Evolutionary conservation across 2,113 vertebrate genomes (phyloP), one percentile per base, ranked within the genome.

Genomic region (Xenus cinereus): DNA sequence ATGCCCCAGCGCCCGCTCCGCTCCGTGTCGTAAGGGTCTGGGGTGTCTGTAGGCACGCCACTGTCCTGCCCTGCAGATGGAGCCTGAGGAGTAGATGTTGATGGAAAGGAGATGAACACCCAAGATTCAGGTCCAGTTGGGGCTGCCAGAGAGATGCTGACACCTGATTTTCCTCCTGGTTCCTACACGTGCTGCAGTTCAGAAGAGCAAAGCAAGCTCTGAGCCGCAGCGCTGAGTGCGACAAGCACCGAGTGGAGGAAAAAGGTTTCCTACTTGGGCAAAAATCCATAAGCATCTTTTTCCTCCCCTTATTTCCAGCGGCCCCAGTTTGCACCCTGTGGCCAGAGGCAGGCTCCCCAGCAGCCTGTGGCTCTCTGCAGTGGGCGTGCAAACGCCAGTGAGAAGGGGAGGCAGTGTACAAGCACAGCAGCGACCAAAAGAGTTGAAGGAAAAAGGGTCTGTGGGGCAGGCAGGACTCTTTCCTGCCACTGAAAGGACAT

Each of bases 41-140:
- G 0, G 39, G 15, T 57, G 17, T 22, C 80, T 5, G 3, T 37
- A 59, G 80, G 27, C 67, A 43, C 4, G 3, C 30, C 0, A 0
- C 27, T 66, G 48, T 76, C 54, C 64, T 59, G 12, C 28, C 4
- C 63, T 35, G 69, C 71, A 79, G 39, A 3, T 76, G 28, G 43
- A 50, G 69, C 22, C 23, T 22, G 41, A 35, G 53, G 39, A 84
- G 54, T 35, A 69, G 23, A 24, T 60, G 54, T 48, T 7, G 9
- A 37, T 15, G 10, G 43, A 71, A 64, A 46, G 33, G 15, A 14
- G 6, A 18, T 84, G 33, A 84, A 59, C 14, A 33, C 71, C 64
- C 37, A 82, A 87, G 20, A 84, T 23, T 12, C 43, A 72, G 46
- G 12, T 33, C 22, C 43, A 26, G 35, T 4, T 59, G 60, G 48